Base-by-base conservation (phyloP, 2,113 vertebrate genomes). In the Burhinus oedicnemus region DNA sequence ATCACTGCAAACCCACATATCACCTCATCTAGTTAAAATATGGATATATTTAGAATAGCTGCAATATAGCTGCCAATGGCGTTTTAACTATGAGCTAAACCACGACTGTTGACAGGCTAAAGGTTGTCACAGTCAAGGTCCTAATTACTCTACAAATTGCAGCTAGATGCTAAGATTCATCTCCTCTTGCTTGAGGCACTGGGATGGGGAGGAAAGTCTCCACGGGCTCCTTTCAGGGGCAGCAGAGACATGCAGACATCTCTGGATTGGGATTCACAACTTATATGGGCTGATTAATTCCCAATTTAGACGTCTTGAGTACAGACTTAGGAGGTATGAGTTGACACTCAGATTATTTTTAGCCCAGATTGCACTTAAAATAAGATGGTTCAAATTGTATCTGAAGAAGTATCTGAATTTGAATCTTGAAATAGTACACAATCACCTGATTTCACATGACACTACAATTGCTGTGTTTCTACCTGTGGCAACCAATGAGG, bases 11-110 rank as follows among this genome's bases (percentile, higher is more conserved):
- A 23, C 34, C 64, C 74, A 87, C 74, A 1, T 65, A 75, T 80
- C 93, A 93, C 95, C 62, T 94, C 70, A 93, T 85, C 87, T 93
- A 60, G 40, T 70, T 96, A 94, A 95, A 97, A 93, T 88, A 96
- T 36, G 66, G 62, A n/a, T 55, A 68, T 79, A 80, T 94, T 93
- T 87, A 44, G 83, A 93, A 74, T 76, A 85, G 71, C 75, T 93
- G 82, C 81, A 93, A 80, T 60, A 64, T 16, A 66, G 45, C 38
- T 80, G 55, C 89, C 77, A 55, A 66, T 40, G 69, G 81, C 84
- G 62, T 72, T 94, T 95, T 95, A 83, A 95, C 81, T 90, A 40
- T 13, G 83, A 97, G 69, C 54, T 87, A 91, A 95, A 89, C 86
- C 80, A 91, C 3, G 3, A 70, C 75, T 80, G 82, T 62, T 95